A percentile compares a stretch with the other conserved stretches of the same genome.
phyloP scores from a whole-genome alignment of 2,113 vertebrate genomes.

The Lamprotornis superbus region DNA sequence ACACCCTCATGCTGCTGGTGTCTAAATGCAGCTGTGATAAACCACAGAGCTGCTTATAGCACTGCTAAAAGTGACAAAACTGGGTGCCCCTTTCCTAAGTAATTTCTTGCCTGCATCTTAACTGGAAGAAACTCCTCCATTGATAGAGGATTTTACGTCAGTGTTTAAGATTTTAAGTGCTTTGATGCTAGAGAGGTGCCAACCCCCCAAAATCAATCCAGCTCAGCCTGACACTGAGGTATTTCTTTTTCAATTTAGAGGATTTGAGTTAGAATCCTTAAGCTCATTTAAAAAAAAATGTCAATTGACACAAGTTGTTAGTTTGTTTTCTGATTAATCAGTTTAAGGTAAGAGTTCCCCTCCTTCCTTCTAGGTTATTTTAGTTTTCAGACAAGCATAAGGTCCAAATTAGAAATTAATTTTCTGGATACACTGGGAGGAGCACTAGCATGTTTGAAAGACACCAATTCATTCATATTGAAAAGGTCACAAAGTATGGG shows the following conservation, averaged over 20 bases:
- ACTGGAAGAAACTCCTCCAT: neutral
- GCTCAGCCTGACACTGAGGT: neutral
- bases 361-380: neutral
- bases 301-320: accelerated
- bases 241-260: neutral
- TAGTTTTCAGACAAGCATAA: neutral
- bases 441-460: neutral
- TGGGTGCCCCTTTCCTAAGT: neutral
- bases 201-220: neutral
- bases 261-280: neutral
- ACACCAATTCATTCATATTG: neutral
- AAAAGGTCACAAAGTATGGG: neutral
- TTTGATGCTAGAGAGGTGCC: neutral
- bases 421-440: neutral
- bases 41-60: neutral
- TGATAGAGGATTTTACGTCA: neutral
- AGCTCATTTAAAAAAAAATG: neutral
- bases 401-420: neutral
- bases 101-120: neutral
- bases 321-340: neutral
- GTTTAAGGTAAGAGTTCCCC: neutral
- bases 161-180: neutral
- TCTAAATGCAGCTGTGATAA: neutral
- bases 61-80: neutral
- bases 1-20: neutral